Evolutionary conservation across 1,140 invertebrate genomes (phyloP), one percentile per base, ranked within the genome.

Genomic region (Araneus ventricosus): DNA sequence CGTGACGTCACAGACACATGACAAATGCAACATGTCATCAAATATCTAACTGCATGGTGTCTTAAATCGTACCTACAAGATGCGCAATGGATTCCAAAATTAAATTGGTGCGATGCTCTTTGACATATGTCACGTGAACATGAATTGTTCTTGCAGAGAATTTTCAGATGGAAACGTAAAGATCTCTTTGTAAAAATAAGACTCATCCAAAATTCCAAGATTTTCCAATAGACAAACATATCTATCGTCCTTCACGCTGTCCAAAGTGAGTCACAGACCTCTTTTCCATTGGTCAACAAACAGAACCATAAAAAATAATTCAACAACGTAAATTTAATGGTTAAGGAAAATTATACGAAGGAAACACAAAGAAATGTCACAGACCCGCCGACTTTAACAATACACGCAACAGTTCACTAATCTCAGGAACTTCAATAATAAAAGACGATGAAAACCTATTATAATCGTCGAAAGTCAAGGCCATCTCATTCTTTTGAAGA

Each of bases 381-480:
- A 37, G 70, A 75, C 70, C 70, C 20, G 70, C 14, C 17, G 70
- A 5, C 6, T 52, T 63, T 63, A 63, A 63, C n/a, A n/a, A 37
- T 17, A 34, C 70, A 75, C 17, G 70, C 70, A 3, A 75, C 34
- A 37, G 70, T 75, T 75, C 70, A 75, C 70, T 75, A 75, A 75
- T 75, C 70, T 20, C 70, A 14, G 17, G 17, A 34, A 75, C 70
- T 75, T 75, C 17, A 34, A 37, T 27, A 75, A 75, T n/a, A n/a
- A 75, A 75, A 37, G 27, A 30, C 30, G 22, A 20, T 2, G 14
- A 34, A 27, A 34, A 24, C n/a, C n/a, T n/a, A 63, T 63, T 63
- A 63, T 63, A 75, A 75, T 30, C 30, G 30, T 75, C 30, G 34
- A 75, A 67, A 75, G 5, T 37, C 70, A 75, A 75, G 70, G 70